Base-by-base conservation (phyloP, 2,888 invertebrate species). In the Archips crataeganus region DNA sequence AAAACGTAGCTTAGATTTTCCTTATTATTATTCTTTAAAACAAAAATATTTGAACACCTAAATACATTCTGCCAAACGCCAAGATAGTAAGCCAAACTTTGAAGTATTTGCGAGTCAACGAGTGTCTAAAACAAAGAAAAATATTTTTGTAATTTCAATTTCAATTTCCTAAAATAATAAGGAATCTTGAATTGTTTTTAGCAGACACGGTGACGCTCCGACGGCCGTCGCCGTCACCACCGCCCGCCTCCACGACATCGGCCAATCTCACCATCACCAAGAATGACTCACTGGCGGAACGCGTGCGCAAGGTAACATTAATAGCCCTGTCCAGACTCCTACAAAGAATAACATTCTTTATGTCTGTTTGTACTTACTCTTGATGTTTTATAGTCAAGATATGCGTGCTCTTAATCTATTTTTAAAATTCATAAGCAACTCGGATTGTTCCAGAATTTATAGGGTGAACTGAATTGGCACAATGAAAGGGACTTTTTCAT, bases 221-320 rank as follows among this genome's bases (percentile, higher is more conserved):
- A 74, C 93, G 95, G 76, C 95, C 95, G 77, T 95, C 95, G 61
- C 87, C 95, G 74, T 95, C 95, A 64, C 93, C 95, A 75, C 93
- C 95, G 72, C 92, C 94, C 77, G 84, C 84, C 42, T 66, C 86
- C 61, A 75, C 85, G 81, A 87, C 91, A 80, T 91, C 94, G 77
- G 89, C 95, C 79, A 94, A 94, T 78, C 86, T 95, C 79, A 94
- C 95, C 84, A 96, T 96, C 85, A 95, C 93, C 84, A 96, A 96
- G 88, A 96, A 95, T 80, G 97, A 97, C 90, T 96, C 96, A 81
- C 92, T 97, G 80, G 96, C 96, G 68, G 95, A 96, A 87, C 95
- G 97, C 81, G 96, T 96, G 74, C 95, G 96, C 84, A 97, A 97
- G 94, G 95, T 96, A 93, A 77, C 68, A 71, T 71, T 68, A 60